Base-by-base conservation (phyloP, 2,113 vertebrate genomes). In the Phaethon lepturus region DNA sequence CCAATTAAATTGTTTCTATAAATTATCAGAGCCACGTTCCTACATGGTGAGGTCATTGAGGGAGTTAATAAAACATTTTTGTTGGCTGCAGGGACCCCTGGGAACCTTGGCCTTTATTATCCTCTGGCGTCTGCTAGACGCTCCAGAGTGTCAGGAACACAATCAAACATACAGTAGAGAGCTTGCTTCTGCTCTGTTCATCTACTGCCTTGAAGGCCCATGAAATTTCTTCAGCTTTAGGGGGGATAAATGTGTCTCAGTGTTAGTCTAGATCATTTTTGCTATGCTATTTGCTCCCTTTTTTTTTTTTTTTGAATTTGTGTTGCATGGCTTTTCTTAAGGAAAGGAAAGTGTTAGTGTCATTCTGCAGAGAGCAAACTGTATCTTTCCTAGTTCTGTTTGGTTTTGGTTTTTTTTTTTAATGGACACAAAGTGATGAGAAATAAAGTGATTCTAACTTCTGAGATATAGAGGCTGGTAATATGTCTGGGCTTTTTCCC, bases 1-100 rank as follows among this genome's bases (percentile, higher is more conserved):
- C 94, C 93, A 97, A 96, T 97, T 97, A 97, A 94, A 96, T 93
- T 91, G 93, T 97, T 97, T 96, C 97, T 96, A 81, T 96, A 96
- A 97, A 97, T 96, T 95, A 96, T 96, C 95, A 93, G 94, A 96
- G 93, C 90, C 81, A 92, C 95, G 81, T 97, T 97, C 97, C 89
- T 95, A n/a, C 83, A 0, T 4, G 79, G 81, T 96, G 92, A 96
- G 78, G 95, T 97, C 93, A 97, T 96, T 67, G 95, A 74, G 96
- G 93, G 88, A 96, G 92, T 95, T 96, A 91, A 95, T 96, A 96
- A 97, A 97, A 96, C 81, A 81, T 97, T 96, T 95, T 96, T 97
- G 95, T 93, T 88, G 95, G 95, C 95, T 97, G 95, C 88, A 95
- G 94, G 89, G 86, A 89, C 90, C 93, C 93, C 88, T 96, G 94